Evolutionary conservation across 2,888 invertebrate species (phyloP).

Genomic region (Stegophylla sp.): DNA sequence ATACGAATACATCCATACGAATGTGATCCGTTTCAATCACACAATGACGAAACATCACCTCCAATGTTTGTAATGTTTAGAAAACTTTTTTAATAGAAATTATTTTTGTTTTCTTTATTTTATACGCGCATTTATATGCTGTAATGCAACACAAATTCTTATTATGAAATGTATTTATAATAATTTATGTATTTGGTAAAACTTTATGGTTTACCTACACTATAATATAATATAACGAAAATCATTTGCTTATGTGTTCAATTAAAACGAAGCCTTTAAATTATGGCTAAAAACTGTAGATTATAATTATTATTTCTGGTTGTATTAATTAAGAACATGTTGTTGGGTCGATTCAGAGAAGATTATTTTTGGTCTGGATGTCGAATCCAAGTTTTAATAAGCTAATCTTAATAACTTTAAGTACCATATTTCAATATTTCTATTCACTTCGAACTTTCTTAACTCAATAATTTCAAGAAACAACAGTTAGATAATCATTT

Average conservation of each 20-base stretch:
- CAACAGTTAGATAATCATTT: background rate
- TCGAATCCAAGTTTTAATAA: constrained; percentile 35
- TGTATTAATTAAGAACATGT: constrained; percentile 24
- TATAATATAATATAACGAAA: no score
- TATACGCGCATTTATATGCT: background rate
- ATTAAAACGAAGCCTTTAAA: no score
- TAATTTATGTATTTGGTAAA: background rate
- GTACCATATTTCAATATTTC: constrained; percentile 15
- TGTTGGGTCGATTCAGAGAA: constrained; percentile 54
- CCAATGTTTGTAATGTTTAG: constrained; percentile 28
- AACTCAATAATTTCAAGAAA: constrained; percentile 1
- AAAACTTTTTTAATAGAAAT: constrained; percentile 4
- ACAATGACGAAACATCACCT: constrained; percentile 38
- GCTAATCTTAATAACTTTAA: constrained; percentile 6
- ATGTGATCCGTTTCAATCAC: background rate
- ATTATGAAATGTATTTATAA: background rate
- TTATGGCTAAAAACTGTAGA: no score
- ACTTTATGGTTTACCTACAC: background rate
- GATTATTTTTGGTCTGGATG: constrained; percentile 54
- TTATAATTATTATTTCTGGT: background rate
- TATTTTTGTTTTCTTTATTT: background rate
- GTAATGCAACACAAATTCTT: background rate
- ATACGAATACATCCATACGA: no score
- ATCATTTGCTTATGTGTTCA: no score
- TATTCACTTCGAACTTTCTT: background rate